Conservation (phyloP, 1,140 invertebrate species). For the Plodia interpunctella region DNA sequence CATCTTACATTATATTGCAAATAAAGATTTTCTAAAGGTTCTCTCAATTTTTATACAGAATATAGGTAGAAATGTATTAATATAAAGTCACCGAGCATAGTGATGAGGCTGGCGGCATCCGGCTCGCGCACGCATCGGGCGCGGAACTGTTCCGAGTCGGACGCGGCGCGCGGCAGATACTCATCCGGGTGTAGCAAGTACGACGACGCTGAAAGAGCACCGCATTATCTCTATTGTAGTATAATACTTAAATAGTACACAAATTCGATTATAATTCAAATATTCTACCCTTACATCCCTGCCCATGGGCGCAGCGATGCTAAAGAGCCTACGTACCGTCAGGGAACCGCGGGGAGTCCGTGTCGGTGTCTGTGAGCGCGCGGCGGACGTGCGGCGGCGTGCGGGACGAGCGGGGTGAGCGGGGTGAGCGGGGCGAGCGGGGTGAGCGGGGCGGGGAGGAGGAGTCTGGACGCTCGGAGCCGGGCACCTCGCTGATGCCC, state of each 20-base stretch:
- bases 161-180: constrained; percentile 88
- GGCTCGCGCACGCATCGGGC: constrained; percentile 64
- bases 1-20: no score
- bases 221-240: no score
- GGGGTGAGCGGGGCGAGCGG: constrained; percentile 14
- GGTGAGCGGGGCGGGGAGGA: constrained; percentile 69
- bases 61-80: no score
- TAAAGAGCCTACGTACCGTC: no score
- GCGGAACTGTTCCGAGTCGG: constrained; percentile 80
- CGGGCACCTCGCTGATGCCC: constrained; percentile 92
- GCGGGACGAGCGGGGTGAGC: constrained; percentile 26
- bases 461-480: constrained; percentile 93
- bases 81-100: constrained; percentile 40
- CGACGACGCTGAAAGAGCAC: constrained; percentile 77
- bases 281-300: no score
- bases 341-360: constrained; percentile 41
- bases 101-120: constrained; percentile 63
- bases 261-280: no score
- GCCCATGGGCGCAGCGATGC: no score
- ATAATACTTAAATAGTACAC: not conserved
- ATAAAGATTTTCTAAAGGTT: no score
- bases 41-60: no score
- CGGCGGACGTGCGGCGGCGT: constrained; percentile 9
- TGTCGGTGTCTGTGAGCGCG: constrained; percentile 27
- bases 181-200: constrained; percentile 90